These are phyloP conservation scores for Sinotaia quadrata DNA, from an alignment of 2,888 invertebrate genomes.

Conservation along the genomic window DNA sequence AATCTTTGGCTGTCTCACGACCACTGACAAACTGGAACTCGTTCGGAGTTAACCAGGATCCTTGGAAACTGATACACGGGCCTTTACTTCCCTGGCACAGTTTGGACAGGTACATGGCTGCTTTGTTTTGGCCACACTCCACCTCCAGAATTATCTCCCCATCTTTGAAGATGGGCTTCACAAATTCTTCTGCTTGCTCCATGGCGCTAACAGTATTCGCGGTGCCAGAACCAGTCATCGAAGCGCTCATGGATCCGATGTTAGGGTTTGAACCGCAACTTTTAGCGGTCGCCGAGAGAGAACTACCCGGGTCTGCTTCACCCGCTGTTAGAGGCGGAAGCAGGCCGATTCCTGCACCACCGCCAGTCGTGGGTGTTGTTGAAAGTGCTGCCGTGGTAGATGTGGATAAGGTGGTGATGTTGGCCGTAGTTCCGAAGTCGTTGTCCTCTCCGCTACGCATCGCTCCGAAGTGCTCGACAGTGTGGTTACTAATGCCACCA, in stretches of 20 bases:
- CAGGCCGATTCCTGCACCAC: slow-evolving; percentile 17
- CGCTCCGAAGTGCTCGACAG: background rate
- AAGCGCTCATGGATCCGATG: slow-evolving; percentile 12
- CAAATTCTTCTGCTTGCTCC: slow-evolving; percentile 39
- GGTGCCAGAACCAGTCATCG: background rate
- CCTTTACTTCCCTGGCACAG: slow-evolving; percentile 73
- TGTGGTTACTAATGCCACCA: background rate
- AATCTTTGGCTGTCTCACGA: slow-evolving; percentile 73
- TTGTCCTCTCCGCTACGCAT: background rate
- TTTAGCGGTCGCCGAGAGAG: slow-evolving; percentile 20
- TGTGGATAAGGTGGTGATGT: slow-evolving; percentile 28
- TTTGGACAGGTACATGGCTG: slow-evolving; percentile 68
- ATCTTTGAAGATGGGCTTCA: slow-evolving; percentile 46
- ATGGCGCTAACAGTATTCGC: background rate
- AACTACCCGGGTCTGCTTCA: slow-evolving; percentile 12
- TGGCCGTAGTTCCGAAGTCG: background rate
- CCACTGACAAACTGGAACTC: slow-evolving; percentile 73
- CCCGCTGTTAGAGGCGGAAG: background rate
- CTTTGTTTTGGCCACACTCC: slow-evolving; percentile 70
- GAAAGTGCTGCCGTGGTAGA: slow-evolving; percentile 4
- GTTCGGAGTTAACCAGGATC: slow-evolving; percentile 73
- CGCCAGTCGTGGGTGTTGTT: background rate
- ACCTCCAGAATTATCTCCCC: slow-evolving; percentile 68
- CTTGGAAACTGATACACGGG: slow-evolving; percentile 71
- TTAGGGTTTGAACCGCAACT: slow-evolving; percentile 10